These are phyloP conservation scores for Myripristis murdjan DNA, from an alignment of 2,797 vertebrate species.

Conservation along the genomic window DNA sequence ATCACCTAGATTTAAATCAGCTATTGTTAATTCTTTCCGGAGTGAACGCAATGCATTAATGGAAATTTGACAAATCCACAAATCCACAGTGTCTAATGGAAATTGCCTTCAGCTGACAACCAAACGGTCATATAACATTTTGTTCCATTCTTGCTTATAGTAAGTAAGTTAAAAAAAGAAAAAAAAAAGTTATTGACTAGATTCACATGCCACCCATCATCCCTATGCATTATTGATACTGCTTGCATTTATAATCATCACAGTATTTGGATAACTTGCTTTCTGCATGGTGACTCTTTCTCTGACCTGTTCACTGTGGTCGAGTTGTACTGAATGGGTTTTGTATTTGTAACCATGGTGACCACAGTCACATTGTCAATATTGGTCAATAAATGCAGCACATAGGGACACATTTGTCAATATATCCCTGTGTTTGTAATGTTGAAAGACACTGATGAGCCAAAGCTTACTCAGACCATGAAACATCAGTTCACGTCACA, in stretches of 20 bases:
- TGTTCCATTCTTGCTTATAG: not conserved
- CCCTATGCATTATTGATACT: not conserved
- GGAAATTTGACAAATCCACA: too few relatives aligned
- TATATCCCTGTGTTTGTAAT: conserved; percentile 52
- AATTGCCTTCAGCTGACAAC: not conserved
- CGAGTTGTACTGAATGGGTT: conserved; percentile 40
- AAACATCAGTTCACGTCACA: conserved; percentile 1
- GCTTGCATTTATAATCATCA: not conserved
- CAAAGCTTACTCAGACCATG: conserved; percentile 47
- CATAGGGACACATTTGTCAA: conserved; percentile 66
- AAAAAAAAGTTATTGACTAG: not conserved
- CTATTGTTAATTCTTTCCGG: not conserved
- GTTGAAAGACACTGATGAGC: conserved; percentile 32
- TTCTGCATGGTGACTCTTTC: not conserved
- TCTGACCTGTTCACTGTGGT: conserved; percentile 12
- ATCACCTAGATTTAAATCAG: too few relatives aligned
- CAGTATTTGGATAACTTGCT: conserved; percentile 3
- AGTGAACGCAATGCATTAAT: too few relatives aligned
- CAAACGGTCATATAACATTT: not conserved
- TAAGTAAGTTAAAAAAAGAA: not conserved
- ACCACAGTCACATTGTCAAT: conserved; percentile 68
- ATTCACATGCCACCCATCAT: not conserved
- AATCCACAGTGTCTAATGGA: not conserved
- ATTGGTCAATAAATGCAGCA: conserved; percentile 63
- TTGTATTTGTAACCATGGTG: conserved; percentile 63